A percentile compares a stretch with the other conserved stretches of the same genome.
Evolutionary conservation across 2,888 invertebrate species (phyloP).

Genomic region (Rugalucina vietnamica): DNA sequence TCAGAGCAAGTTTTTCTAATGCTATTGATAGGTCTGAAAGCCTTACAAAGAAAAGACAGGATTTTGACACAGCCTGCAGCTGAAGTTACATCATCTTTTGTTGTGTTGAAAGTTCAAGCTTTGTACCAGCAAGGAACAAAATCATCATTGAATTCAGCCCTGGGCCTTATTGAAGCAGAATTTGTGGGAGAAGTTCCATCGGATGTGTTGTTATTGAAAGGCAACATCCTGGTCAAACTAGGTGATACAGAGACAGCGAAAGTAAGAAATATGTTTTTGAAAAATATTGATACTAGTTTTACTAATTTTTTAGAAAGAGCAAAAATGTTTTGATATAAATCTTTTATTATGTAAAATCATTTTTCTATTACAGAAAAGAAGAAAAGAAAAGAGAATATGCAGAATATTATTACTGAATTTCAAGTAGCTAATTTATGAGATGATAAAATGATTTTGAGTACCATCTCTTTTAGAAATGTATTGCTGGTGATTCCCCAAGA

Average conservation of each 20-base stretch:
- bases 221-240: conserved; percentile 65
- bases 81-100: conserved; percentile 33
- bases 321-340: no score
- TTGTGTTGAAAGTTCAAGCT: conserved; percentile 51
- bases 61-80: conserved; percentile 52
- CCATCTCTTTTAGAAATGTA: conserved; percentile 35
- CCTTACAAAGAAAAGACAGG: conserved; percentile 60
- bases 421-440: no score
- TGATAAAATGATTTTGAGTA: no score
- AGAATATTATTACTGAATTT: no score
- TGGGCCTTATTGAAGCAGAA: conserved; percentile 59
- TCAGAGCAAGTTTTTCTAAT: no score
- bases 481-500: conserved; percentile 37
- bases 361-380: no score
- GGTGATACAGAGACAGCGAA: conserved; percentile 66
- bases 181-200: neutral
- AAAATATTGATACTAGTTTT: no score
- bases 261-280: conserved; percentile 64
- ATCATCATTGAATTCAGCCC: conserved; percentile 54
- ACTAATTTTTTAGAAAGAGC: no score
- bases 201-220: conserved; percentile 48
- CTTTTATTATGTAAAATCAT: no score
- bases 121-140: conserved; percentile 61
- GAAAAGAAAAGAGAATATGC: no score
- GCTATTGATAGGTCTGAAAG: conserved; percentile 56